Percentiles rank a stretch among this genome's conserved stretches.
Evolutionary conservation across 37 sponge, comb jelly and placozoan species (phyloP).

Genomic region (Chondrosia reniformis): DNA sequence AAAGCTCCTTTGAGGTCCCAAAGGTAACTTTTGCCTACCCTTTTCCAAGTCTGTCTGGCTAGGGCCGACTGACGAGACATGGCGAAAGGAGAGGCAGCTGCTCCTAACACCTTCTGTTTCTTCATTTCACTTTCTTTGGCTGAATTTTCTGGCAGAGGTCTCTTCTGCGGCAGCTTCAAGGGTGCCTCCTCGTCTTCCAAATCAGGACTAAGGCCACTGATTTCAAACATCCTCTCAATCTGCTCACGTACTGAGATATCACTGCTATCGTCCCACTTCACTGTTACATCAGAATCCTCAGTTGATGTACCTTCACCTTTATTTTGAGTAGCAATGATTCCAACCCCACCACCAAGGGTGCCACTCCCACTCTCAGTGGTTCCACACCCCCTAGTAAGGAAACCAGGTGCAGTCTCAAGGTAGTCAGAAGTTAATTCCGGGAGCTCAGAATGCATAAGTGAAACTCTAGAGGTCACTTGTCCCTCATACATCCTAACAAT

Average conservation of each 20-base stretch:
- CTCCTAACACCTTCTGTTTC: no score
- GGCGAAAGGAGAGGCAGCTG: no score
- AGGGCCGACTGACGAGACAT: no score
- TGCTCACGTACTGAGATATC: not conserved
- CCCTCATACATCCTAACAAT: not conserved
- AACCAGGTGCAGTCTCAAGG: constrained; percentile 11
- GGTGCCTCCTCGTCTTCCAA: not conserved
- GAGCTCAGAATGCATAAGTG: not conserved
- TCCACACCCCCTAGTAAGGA: not conserved
- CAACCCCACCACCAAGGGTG: not conserved
- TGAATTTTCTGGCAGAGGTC: no score
- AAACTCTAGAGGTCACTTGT: not conserved
- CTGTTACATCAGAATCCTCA: not conserved
- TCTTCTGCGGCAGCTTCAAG: no score
- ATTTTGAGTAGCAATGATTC: not conserved
- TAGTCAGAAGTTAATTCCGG: constrained; percentile 13
- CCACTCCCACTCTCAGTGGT: not conserved
- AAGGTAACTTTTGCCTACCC: no score
- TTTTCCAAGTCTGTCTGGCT: no score
- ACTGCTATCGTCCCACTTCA: not conserved
- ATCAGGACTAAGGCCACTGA: constrained; percentile 2
- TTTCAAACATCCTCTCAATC: constrained; percentile 23
- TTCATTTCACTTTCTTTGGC: no score
- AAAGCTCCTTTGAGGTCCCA: no score
- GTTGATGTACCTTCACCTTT: not conserved